phyloP scores from a whole-genome alignment of 2,888 invertebrate genomes.

The Meghimatium bilineatum region DNA sequence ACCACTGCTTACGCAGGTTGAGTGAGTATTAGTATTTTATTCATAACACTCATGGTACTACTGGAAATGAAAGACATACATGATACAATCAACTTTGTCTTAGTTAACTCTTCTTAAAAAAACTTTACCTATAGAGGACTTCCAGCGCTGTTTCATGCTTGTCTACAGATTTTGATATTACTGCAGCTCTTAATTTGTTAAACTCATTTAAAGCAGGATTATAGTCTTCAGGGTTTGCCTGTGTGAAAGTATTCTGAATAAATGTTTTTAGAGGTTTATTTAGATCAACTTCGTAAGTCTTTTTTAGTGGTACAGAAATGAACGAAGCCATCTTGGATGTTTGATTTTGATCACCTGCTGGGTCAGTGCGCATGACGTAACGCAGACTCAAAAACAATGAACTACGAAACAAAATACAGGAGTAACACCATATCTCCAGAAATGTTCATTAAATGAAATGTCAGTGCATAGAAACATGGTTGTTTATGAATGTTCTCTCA shows the following conservation, averaged over 20 bases:
- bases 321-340: slow-evolving; percentile 81
- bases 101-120: neutral
- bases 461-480: neutral
- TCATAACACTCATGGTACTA: too few species aligned
- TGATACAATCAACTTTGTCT: too few species aligned
- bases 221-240: slow-evolving; percentile 73
- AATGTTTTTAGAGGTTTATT: slow-evolving; percentile 93
- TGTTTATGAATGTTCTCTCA: neutral
- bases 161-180: slow-evolving; percentile 95
- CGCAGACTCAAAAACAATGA: neutral
- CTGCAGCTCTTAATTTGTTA: slow-evolving; percentile 89
- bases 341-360: slow-evolving; percentile 57
- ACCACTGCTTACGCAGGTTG: too few species aligned
- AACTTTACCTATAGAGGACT: slow-evolving; percentile 89
- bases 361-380: slow-evolving; percentile 16
- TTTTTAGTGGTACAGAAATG: slow-evolving; percentile 93
- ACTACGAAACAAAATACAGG: slow-evolving; percentile 25
- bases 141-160: slow-evolving; percentile 95
- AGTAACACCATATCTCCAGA: neutral
- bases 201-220: slow-evolving; percentile 80
- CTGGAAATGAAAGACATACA: too few species aligned
- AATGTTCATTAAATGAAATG: too few species aligned
- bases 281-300: slow-evolving; percentile 95
- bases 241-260: slow-evolving; percentile 87
- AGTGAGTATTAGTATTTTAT: too few species aligned